Evolutionary conservation across 2,113 vertebrate genomes (phyloP).

Genomic region (Panurus biarmicus): DNA sequence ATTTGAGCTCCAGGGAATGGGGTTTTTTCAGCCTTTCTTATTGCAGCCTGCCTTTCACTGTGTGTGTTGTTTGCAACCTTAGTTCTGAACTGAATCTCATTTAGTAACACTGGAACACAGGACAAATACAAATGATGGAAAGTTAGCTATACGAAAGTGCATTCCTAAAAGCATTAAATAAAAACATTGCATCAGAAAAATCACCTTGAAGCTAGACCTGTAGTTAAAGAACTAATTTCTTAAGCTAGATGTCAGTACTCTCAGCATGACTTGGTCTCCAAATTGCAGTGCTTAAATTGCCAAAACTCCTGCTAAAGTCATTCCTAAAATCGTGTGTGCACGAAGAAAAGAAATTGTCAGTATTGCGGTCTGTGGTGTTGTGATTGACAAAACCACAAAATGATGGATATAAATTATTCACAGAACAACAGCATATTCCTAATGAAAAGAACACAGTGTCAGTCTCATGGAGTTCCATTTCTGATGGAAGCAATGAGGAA

Average conservation of each 20-base stretch:
- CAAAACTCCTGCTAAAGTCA: background rate
- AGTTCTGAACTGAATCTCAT: constrained; percentile 17
- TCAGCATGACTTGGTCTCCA: background rate
- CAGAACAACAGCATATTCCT: background rate
- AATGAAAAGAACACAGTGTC: background rate
- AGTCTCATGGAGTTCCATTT: background rate
- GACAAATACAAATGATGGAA: background rate
- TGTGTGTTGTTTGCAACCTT: background rate
- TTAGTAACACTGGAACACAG: background rate
- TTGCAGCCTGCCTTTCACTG: background rate
- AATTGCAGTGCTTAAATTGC: background rate
- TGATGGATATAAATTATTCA: background rate
- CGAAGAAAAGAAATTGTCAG: background rate
- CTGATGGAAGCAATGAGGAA: background rate
- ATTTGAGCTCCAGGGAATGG: background rate
- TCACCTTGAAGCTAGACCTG: background rate
- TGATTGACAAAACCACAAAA: background rate
- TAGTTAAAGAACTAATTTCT: background rate
- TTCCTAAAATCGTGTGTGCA: background rate
- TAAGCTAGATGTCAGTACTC: background rate
- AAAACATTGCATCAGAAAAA: background rate
- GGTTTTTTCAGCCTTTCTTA: background rate
- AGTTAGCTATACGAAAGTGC: background rate
- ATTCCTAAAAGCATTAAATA: background rate
- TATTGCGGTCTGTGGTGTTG: background rate